Base-by-base conservation (phyloP, 2,888 invertebrate species). In the Eilema griseolum region DNA sequence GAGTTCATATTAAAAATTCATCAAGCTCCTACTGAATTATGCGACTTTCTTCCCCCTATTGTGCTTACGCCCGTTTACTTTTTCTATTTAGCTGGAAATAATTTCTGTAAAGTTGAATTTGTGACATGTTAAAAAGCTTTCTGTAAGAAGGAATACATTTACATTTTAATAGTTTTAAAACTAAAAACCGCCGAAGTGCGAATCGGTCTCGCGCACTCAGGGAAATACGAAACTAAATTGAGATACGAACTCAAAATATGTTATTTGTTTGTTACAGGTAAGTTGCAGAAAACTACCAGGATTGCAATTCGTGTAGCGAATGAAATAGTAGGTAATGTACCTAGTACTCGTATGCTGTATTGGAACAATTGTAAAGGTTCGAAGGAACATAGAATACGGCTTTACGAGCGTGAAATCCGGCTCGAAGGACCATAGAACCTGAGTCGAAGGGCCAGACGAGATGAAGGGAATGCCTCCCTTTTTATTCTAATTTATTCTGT, bases 241-340 rank as follows among this genome's bases (percentile, higher is more conserved):
- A 31, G 2, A 4, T 0, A 41, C 16, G 16, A 41, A 2, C 41
- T 61, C 62, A 60, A 56, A 66, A 79, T 78, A 72, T 65, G 61
- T 41, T 84, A 81, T 86, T 80, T 84, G 69, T 62, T 76, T 84
- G 84, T 87, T 86, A 56, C 87, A 87, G 87, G 87, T 87, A 87
- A 87, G 87, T 70, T 41, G 64, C 60, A 59, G 31, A 71, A 76
- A 74, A 73, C 59, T 73, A 72, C 76, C 73, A 74, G 79, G 72
- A 69, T 64, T 66, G 46, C 52, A 46, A 16, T 61, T 28, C 46
- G 67, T 60, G 28, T 4, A 67, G 61, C 23, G 33, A 46, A 16
- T 16, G 3, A 16, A 23, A 1, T 72, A 75, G 78, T 69, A 79
- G 73, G 74, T 72, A 71, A n/a, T n/a, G n/a, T n/a, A n/a, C n/a